Base-by-base conservation (phyloP, 2,113 vertebrate genomes). In the Caranx ignobilis region DNA sequence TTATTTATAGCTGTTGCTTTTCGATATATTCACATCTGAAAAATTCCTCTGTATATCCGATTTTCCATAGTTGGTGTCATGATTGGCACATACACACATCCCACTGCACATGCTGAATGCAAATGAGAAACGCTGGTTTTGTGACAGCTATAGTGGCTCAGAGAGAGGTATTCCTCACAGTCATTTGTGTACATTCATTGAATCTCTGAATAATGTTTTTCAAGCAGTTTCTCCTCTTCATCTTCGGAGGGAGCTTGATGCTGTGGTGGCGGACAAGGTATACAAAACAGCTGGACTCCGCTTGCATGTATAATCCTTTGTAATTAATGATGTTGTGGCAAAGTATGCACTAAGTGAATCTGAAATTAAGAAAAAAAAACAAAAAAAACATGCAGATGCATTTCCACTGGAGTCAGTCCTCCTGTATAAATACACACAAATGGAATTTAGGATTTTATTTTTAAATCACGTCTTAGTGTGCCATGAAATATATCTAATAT, bases 401-500 rank as follows among this genome's bases (percentile, higher is more conserved):
- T 35, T 55, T 45, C 45, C 9, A 56, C 34, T 50, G 16, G 5
- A 18, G 6, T 8, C 18, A 43, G 32, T 21, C 9, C 21, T n/a
- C 2, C 9, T 50, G 12, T n/a, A 10, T 39, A 71, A n/a, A 19
- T 56, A 55, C 2, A 0, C 1, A 19, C 3, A 47, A 37, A 62
- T 37, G 6, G 16, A 43, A 60, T 52, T 59, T 11, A 9, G 55
- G 32, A 32, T 72, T 79, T 79, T 11, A 70, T 61, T 57, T 56
- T 39, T 15, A 21, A 65, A 71, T 59, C 2, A n/a, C 34, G 52
- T 59, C n/a, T 41, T 11, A 8, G 21, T 52, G 37, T n/a, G 13
- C 34, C 34, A 8, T 69, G n/a, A 16, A 77, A 54, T 50, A 82
- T 18, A 71, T 60, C 19, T 56, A 19, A 57, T 37, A 45, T 61